Evolutionary conservation across 2,797 vertebrate species (phyloP), one percentile per base, ranked within the genome.

Genomic region (Trichosurus vulpecula): DNA sequence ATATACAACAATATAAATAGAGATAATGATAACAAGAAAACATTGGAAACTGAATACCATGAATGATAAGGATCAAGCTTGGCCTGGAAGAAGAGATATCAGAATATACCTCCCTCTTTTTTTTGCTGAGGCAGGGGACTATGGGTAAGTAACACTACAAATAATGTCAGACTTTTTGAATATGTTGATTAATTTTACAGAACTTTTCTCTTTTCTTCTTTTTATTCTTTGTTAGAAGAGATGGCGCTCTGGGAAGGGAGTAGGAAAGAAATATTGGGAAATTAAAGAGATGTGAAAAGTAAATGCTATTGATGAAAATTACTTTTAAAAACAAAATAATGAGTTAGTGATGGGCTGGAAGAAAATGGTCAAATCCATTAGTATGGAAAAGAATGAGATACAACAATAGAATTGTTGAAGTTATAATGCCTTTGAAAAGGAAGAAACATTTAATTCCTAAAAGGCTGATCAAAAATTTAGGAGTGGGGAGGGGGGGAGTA

Each of bases 341-440:
- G 66, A 74, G 53, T 95, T 54, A 52, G 55, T 89, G 4, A 56
- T 92, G 29, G 6, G 2, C 19, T 94, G 12, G 35, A 96, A 96
- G 53, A 95, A 95, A 89, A 9, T 81, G 52, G 94, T 96, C 55
- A 91, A 55, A 95, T 97, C 66, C 31, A 91, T 92, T 27, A 96
- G 13, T 27, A 2, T 6, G 74, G 22, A 53, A 96, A 94, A 66
- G 11, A 11, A 93, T 11, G 35, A 95, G 95, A 91, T 90, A 54
- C 53, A 10, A 74, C 93, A 22, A 96, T 93, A 94, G 95, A 92
- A 53, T 57, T 90, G 22, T 92, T 54, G 5, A 54, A 90, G 52
- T 66, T 96, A 3, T 0, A 95, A 25, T 55, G 2, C 56, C 52
- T 91, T 92, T 94, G 56, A 91, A 94, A 94, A 47, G 92, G 92